Evolutionary conservation across 64 coral and sea anemone species (phyloP).

Genomic region (Catalaphyllia jardinei): DNA sequence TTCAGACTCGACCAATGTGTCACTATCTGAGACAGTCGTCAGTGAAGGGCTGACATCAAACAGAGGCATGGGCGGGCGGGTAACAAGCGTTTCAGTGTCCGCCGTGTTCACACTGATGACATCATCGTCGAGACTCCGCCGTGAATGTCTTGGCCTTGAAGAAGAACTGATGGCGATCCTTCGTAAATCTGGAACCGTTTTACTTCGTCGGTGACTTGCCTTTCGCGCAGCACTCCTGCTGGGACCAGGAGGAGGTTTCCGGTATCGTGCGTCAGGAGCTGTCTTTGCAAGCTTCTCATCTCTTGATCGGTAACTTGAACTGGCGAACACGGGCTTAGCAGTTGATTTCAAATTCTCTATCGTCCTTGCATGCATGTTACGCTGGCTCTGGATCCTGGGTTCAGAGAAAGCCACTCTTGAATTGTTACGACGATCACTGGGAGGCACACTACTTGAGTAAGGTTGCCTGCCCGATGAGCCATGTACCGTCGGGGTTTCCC

Average conservation of each 20-base stretch:
- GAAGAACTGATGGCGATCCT: conserved; percentile 30
- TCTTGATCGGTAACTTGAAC: conserved; percentile 39
- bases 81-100: conserved; percentile 84
- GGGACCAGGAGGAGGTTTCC: conserved; percentile 72
- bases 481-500: background rate
- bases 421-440: background rate
- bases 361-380: background rate
- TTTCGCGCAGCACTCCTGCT: conserved; percentile 33
- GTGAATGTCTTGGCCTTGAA: conserved; percentile 15
- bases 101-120: conserved; percentile 65
- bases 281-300: conserved; percentile 20
- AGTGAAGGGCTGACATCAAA: conserved; percentile 92
- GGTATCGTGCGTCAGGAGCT: conserved; percentile 1
- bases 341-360: background rate
- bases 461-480: background rate
- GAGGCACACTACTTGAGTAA: background rate
- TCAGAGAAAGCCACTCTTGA: background rate
- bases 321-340: conserved; percentile 13
- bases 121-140: conserved; percentile 89
- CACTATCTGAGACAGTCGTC: conserved; percentile 91
- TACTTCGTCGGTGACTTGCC: conserved; percentile 62
- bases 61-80: conserved; percentile 85
- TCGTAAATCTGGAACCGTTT: conserved; percentile 83
- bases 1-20: conserved; percentile 79
- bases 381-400: background rate